Evolutionary conservation across 1,140 invertebrate species (phyloP).

Genomic region (Thrips palmi): DNA sequence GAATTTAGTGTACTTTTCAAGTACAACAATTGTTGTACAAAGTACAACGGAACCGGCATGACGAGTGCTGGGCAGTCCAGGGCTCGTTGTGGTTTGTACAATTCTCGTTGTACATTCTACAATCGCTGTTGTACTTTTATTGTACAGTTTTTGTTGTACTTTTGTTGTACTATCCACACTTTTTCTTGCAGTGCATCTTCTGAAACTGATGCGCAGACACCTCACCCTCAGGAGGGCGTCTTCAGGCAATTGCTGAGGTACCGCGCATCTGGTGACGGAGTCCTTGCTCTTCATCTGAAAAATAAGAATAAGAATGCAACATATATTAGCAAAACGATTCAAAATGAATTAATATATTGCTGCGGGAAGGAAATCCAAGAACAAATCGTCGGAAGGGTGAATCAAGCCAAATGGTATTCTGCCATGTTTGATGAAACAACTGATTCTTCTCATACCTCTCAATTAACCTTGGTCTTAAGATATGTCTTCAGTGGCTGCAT

Average conservation of each 20-base stretch:
- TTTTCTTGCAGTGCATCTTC: too few relatives aligned
- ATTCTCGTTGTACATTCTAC: too few relatives aligned
- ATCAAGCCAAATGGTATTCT: conserved; percentile 13
- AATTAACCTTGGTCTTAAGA: conserved; percentile 16
- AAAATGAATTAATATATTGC: conserved; percentile 18
- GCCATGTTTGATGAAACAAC: conserved; percentile 20
- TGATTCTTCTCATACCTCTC: conserved; percentile 16
- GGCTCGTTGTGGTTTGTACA: too few relatives aligned
- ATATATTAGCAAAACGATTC: conserved; percentile 18
- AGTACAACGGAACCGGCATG: too few relatives aligned
- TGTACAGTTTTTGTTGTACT: too few relatives aligned
- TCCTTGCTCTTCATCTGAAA: conserved; percentile 17
- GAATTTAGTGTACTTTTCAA: too few relatives aligned
- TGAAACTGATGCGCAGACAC: too few relatives aligned
- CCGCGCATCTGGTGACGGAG: conserved; percentile 15
- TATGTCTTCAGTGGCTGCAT: conserved; percentile 14
- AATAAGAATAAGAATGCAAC: conserved; percentile 13
- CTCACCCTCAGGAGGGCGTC: too few relatives aligned
- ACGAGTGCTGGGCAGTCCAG: too few relatives aligned
- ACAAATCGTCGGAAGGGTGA: conserved; percentile 14
- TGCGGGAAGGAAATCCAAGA: conserved; percentile 16
- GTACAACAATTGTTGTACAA: too few relatives aligned
- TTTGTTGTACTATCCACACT: too few relatives aligned
- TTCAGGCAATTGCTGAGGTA: conserved; percentile 18
- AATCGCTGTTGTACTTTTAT: too few relatives aligned